Evolutionary conservation across 2,888 invertebrate species (phyloP), one percentile per base, ranked within the genome.

Genomic region (Alcis repandata): DNA sequence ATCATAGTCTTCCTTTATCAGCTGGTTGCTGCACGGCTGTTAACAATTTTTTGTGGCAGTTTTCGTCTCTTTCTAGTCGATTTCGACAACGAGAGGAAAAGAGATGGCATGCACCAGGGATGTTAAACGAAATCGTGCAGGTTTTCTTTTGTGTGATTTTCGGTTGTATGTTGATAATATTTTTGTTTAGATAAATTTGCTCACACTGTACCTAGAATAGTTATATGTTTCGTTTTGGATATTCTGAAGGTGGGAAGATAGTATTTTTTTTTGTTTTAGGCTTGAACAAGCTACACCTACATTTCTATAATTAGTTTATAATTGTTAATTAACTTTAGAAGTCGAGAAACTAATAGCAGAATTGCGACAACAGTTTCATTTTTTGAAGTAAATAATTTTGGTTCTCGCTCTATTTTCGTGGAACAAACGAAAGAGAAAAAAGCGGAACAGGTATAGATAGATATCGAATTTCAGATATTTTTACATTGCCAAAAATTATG

Each of bases 171-270:
- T 60, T 19, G 4, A 27, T 20, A n/a, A 38, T 15, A 22, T 61
- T 48, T 40, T 57, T 46, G 27, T 46, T 43, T 59, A 58, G 22
- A 49, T 15, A 56, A 64, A 48, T 32, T 64, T 64, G 64, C 64
- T 64, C 64, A 64, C 59, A 19, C 40, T 48, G 54, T 64, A 64
- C 49, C 48, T 64, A 64, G 59, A 13, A 38, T 59, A 51, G 52
- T 19, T 59, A 53, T 68, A 67, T 71, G 54, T 33, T 43, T 73
- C 59, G 69, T 65, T 75, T 68, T 59, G 65, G 8, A 38, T 53
- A 45, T 54, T 63, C 33, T 63, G 58, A 49, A 43, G 53, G 58
- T 63, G n/a, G 36, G 9, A 8, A 20, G 20, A 51, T 20, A 36
- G 8, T 13, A 20, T 36, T 38, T 38, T 38, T 10, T 36, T 36